Percentiles rank a stretch among this genome's conserved stretches.
phyloP scores from a whole-genome alignment of 2,888 invertebrate species.

The Ernsta delagoae region DNA sequence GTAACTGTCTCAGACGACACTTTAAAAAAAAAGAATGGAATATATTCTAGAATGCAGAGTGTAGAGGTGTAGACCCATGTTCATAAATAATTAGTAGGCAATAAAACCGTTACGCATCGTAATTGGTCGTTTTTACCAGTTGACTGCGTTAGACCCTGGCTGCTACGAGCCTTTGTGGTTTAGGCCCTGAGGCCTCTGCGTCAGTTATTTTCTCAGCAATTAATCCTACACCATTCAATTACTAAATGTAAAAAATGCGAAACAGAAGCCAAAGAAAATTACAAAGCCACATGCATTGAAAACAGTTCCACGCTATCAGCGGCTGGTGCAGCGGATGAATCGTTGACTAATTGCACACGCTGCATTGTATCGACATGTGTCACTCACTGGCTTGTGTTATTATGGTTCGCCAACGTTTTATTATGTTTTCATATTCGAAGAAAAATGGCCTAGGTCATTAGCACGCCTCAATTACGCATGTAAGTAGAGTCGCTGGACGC shows the following conservation, averaged over 20 bases:
- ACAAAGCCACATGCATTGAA: conserved; percentile 60
- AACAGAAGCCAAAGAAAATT: conserved; percentile 69
- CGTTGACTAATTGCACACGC: conserved; percentile 59
- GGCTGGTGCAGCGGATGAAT: conserved; percentile 47
- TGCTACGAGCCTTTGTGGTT: conserved; percentile 66
- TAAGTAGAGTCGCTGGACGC: conserved; percentile 12
- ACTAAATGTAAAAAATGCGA: conserved; percentile 73
- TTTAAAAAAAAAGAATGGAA: not conserved
- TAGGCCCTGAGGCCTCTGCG: conserved; percentile 64
- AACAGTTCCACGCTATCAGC: conserved; percentile 59
- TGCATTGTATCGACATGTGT: conserved; percentile 64
- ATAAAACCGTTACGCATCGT: conserved; percentile 65
- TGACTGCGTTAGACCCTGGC: conserved; percentile 54
- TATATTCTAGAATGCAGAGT: conserved; percentile 4
- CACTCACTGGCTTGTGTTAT: conserved; percentile 43
- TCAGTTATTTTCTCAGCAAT: conserved; percentile 79
- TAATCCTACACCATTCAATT: conserved; percentile 74
- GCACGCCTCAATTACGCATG: conserved; percentile 34
- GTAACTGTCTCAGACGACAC: conserved; percentile 24
- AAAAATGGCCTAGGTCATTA: conserved; percentile 29
- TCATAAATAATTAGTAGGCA: conserved; percentile 58
- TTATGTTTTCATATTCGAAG: conserved; percentile 29
- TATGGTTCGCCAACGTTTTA: conserved; percentile 23
- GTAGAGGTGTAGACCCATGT: conserved; percentile 3
- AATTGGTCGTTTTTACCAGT: conserved; percentile 73